These are phyloP conservation scores for Drosophila leonis DNA, from an alignment of 2,888 invertebrate species.

Conservation along the genomic window DNA sequence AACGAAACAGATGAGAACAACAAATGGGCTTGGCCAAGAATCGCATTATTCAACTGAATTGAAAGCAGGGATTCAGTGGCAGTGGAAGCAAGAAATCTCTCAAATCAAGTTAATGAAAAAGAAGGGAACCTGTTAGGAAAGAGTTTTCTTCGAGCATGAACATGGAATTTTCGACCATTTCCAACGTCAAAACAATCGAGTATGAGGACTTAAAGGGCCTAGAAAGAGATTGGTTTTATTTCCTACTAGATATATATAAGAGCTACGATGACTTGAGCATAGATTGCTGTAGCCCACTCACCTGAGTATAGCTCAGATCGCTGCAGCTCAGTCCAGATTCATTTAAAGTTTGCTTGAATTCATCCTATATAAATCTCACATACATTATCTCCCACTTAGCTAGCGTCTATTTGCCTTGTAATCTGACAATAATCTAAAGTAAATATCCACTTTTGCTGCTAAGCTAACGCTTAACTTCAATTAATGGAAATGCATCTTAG, in stretches of 20 bases:
- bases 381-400: neutral
- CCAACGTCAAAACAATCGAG: too few species aligned
- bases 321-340: too few species aligned
- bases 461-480: neutral
- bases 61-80: conserved; percentile 2
- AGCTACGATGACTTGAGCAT: too few species aligned
- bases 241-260: too few species aligned
- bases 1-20: conserved; percentile 44
- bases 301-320: too few species aligned
- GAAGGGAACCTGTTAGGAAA: neutral
- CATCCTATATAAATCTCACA: neutral
- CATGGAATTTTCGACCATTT: too few species aligned
- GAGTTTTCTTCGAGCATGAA: neutral
- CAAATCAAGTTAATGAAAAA: neutral
- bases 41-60: conserved; percentile 23
- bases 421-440: neutral
- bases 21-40: conserved; percentile 50
- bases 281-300: too few species aligned
- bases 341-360: too few species aligned
- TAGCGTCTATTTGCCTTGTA: neutral
- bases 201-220: too few species aligned
- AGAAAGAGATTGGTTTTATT: too few species aligned
- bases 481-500: neutral
- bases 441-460: neutral
- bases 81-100: neutral